phyloP scores from a whole-genome alignment of 2,888 invertebrate species.

The Drosophila cognata region DNA sequence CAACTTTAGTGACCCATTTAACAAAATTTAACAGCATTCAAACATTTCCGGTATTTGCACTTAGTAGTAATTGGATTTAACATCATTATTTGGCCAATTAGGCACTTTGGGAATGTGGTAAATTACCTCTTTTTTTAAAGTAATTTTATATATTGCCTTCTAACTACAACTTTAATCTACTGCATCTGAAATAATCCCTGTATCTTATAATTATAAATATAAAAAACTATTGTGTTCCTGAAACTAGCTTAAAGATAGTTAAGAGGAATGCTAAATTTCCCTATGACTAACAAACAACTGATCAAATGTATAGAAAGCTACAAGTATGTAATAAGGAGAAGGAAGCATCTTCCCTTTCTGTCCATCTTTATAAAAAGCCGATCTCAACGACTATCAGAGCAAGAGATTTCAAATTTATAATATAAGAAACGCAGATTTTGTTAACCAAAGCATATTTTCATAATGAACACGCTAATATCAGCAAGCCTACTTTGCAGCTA shows the following conservation, averaged over 20 bases:
- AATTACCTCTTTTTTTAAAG: neutral
- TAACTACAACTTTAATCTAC: neutral
- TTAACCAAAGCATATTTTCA: neutral
- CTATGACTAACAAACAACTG: neutral
- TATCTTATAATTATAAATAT: neutral
- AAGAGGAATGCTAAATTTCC: neutral
- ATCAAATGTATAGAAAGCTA: neutral
- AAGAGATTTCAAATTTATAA: neutral
- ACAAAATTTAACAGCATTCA: neutral
- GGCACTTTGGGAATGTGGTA: neutral
- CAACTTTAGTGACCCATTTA: constrained; percentile 13
- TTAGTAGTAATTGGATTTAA: constrained; percentile 10
- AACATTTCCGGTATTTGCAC: constrained; percentile 43
- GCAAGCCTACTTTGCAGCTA: neutral
- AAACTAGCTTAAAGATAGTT: neutral
- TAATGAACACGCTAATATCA: neutral
- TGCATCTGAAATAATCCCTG: neutral
- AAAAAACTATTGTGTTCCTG: neutral
- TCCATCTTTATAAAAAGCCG: neutral
- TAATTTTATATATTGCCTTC: neutral
- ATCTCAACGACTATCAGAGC: neutral
- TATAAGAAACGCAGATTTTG: neutral
- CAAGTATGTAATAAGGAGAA: neutral
- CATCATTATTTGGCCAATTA: neutral
- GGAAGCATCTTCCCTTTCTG: neutral